Conservation (phyloP, 1,140 invertebrate species). For the Nasonia longicornis region DNA sequence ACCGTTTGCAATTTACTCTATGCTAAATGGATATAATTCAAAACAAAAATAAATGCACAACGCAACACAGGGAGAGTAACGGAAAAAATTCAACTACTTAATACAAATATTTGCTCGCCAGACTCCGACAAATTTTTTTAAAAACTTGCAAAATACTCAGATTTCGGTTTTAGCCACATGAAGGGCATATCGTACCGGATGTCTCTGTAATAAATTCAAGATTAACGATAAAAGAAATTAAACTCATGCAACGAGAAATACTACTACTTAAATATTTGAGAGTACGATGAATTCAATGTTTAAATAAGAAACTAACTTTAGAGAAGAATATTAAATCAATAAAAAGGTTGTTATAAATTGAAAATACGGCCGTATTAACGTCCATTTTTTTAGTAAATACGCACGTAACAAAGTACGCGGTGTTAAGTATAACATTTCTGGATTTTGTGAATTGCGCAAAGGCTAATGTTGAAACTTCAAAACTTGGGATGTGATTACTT, state of each 20-base stretch:
- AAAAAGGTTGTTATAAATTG: neutral
- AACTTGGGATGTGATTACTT: too few relatives aligned
- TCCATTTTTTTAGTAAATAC: neutral
- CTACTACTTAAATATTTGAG: neutral
- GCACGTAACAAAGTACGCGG: neutral
- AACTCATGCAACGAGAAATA: neutral
- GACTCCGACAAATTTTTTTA: too few relatives aligned
- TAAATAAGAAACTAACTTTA: neutral
- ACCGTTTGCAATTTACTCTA: too few relatives aligned
- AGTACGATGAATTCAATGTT: neutral
- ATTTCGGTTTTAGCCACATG: too few relatives aligned
- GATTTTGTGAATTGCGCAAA: neutral
- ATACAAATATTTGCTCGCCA: too few relatives aligned
- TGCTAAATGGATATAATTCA: too few relatives aligned
- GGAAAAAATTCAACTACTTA: too few relatives aligned
- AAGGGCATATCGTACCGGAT: neutral
- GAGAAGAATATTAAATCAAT: neutral
- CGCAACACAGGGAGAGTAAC: too few relatives aligned
- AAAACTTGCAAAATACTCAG: too few relatives aligned
- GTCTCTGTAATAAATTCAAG: neutral
- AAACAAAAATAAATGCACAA: too few relatives aligned
- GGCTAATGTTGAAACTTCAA: neutral
- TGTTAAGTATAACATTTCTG: neutral
- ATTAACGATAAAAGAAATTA: neutral
- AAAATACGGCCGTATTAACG: neutral